A percentile compares a stretch with the other conserved stretches of the same genome.
These are phyloP conservation scores for Siphamia tubifer DNA, from an alignment of 2,113 vertebrate genomes.

Conservation along the genomic window DNA sequence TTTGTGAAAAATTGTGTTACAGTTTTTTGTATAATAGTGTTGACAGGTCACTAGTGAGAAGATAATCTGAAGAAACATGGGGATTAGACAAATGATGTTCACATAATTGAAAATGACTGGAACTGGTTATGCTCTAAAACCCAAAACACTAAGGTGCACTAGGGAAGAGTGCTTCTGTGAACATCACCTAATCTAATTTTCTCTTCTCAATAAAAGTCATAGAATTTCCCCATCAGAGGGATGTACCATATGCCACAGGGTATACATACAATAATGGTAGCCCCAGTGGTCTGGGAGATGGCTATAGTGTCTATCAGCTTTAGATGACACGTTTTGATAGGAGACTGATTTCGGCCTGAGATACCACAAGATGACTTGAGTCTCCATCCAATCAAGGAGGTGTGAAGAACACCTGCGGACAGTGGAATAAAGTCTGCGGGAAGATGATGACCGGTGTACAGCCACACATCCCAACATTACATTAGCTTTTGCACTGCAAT, in stretches of 20 bases:
- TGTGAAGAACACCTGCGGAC: conserved; percentile 76
- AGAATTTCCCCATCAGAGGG: conserved; percentile 56
- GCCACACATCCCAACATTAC: conserved; percentile 46
- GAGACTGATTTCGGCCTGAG: conserved; percentile 70
- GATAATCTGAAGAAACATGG: too few species aligned
- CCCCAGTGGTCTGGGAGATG: conserved; percentile 44
- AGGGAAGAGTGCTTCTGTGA: conserved; percentile 26
- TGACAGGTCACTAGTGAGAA: too few species aligned
- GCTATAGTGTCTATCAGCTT: conserved; percentile 76
- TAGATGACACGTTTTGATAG: conserved; percentile 77
- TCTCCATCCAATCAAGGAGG: conserved; percentile 75
- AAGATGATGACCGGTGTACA: conserved; percentile 54
- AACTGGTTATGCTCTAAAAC: conserved; percentile 12
- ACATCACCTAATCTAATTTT: conserved; percentile 64
- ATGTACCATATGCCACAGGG: conserved; percentile 66
- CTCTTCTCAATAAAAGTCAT: conserved; percentile 55
- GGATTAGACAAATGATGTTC: not conserved
- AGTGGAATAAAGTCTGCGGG: conserved; percentile 64
- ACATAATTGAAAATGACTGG: not conserved
- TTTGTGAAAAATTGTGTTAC: too few species aligned
- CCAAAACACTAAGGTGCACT: conserved; percentile 24
- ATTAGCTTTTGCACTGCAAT: conserved; percentile 53
- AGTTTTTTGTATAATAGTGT: too few species aligned
- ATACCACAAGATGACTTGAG: conserved; percentile 65
- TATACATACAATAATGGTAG: conserved; percentile 64